A percentile compares a stretch with the other conserved stretches of the same genome.
Evolutionary conservation across 2,888 invertebrate genomes (phyloP).

Genomic region (Oxystoma pomonae): DNA sequence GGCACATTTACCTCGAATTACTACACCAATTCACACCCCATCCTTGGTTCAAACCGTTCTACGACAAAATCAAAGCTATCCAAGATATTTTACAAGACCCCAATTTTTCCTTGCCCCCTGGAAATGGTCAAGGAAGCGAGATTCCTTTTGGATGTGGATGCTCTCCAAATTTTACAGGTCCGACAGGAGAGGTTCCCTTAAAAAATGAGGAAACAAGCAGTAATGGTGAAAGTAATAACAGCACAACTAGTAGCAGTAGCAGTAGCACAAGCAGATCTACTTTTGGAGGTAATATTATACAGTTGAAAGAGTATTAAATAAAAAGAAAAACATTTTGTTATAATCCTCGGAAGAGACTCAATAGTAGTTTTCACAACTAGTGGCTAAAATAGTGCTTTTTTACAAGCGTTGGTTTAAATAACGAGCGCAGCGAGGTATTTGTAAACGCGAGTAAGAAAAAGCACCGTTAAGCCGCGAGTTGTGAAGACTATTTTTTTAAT

Average conservation of each 20-base stretch:
- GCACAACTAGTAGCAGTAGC: background rate
- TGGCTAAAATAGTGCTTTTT: no score
- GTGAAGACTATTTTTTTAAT: no score
- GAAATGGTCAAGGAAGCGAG: background rate
- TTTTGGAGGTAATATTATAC: no score
- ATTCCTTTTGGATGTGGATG: background rate
- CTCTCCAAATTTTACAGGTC: background rate
- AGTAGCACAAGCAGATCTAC: no score
- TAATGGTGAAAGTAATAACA: background rate
- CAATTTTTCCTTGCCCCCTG: background rate
- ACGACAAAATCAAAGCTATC: background rate
- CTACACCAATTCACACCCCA: background rate
- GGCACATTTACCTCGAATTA: background rate
- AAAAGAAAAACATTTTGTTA: no score
- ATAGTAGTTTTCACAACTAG: no score
- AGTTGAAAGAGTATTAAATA: no score
- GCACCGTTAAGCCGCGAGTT: no score
- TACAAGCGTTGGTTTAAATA: no score
- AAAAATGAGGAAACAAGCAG: background rate
- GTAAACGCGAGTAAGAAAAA: no score
- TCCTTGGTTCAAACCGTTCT: conserved; percentile 1
- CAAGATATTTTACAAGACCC: background rate
- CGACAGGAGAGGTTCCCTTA: background rate
- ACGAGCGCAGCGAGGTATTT: no score
- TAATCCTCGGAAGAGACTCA: no score